Percentiles rank a stretch among this genome's conserved stretches.
Conservation (phyloP, 1,140 invertebrate genomes). For the Telenomus remus region DNA sequence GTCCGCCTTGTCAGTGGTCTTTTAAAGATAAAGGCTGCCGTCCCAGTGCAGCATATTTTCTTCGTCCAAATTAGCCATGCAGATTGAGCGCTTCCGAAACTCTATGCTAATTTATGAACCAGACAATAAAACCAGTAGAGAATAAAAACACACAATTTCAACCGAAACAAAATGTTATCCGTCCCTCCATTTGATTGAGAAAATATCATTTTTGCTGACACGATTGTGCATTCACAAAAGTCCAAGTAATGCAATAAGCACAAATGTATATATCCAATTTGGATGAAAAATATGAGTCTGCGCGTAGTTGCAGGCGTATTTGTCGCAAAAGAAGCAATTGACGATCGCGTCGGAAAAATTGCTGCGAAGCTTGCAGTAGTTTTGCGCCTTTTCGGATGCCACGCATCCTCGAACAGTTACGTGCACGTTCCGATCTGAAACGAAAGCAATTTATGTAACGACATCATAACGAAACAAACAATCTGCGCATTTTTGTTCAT, state of each 20-base stretch:
- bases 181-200: too few species aligned
- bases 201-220: too few species aligned
- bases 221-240: too few species aligned
- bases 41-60: conserved; percentile 27
- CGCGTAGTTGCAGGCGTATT: conserved; percentile 64
- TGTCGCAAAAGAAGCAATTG: conserved; percentile 63
- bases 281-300: conserved; percentile 15
- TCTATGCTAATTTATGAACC: conserved; percentile 26
- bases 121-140: conserved; percentile 2
- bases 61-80: conserved; percentile 47
- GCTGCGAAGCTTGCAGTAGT: conserved; percentile 61
- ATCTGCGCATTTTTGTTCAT: neutral
- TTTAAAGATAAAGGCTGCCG: conserved; percentile 25
- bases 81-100: conserved; percentile 48
- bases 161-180: too few species aligned
- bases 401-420: conserved; percentile 68
- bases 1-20: conserved; percentile 37
- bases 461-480: neutral
- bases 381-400: conserved; percentile 52
- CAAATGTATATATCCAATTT: conserved; percentile 18
- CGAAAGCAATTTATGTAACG: conserved; percentile 12
- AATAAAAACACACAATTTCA: conserved; percentile 20
- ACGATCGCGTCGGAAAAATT: conserved; percentile 60
- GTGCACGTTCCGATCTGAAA: conserved; percentile 65
- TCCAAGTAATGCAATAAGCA: conserved; percentile 3